Conservation (phyloP, 2,113 vertebrate genomes). For the Rattus rattus region DNA sequence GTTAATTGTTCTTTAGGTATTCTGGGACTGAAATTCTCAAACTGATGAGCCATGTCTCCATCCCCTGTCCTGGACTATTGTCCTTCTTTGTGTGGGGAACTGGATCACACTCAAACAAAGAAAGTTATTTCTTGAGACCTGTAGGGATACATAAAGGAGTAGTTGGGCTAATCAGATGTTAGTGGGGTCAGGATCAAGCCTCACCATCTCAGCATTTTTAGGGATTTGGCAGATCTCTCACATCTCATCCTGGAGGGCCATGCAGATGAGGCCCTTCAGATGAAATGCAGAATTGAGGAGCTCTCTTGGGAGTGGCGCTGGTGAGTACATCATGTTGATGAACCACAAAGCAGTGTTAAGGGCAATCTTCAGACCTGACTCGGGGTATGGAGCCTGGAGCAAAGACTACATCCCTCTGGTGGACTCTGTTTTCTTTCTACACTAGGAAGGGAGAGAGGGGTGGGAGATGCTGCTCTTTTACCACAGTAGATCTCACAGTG, state of each 20-base stretch:
- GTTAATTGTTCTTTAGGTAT: too few relatives aligned
- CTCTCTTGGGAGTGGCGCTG: background rate
- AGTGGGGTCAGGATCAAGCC: background rate
- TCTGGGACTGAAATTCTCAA: too few relatives aligned
- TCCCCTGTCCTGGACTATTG: too few relatives aligned
- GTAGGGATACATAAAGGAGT: constrained; percentile 98
- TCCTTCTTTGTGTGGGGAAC: constrained; percentile 77
- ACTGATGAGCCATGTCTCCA: too few relatives aligned
- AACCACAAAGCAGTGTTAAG: background rate
- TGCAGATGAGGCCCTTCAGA: background rate
- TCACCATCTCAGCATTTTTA: too few relatives aligned
- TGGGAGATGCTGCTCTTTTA: background rate
- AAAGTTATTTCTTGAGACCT: constrained; percentile 96
- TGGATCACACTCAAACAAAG: constrained; percentile 96
- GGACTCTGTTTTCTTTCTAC: background rate
- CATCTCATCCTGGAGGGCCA: background rate
- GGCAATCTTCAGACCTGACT: background rate
- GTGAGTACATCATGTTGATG: background rate
- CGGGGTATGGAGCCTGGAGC: background rate
- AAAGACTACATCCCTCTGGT: background rate
- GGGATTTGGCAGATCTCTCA: background rate
- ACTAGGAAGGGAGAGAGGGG: background rate
- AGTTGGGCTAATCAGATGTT: background rate
- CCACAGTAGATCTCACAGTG: background rate
- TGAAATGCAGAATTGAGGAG: background rate